A percentile compares a stretch with the other conserved stretches of the same genome.
phyloP scores from a whole-genome alignment of 2,797 vertebrate species.

The Scolopax bukidnonensis region DNA sequence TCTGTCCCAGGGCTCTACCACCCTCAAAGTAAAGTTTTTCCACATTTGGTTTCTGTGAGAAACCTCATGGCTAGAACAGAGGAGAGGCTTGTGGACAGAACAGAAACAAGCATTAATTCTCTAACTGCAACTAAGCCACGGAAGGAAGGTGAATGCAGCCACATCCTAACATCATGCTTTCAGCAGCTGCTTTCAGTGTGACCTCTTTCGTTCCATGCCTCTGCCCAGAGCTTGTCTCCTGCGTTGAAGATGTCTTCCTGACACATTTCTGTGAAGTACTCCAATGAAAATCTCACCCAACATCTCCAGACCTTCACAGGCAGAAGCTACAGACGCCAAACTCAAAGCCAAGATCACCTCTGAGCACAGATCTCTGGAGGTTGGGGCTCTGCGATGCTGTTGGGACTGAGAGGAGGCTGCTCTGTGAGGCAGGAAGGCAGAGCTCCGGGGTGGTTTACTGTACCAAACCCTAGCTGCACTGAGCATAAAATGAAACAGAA shows the following conservation, averaged over 20 bases:
- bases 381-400: background rate
- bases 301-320: background rate
- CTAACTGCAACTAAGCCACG: background rate
- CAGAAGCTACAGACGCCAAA: background rate
- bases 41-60: background rate
- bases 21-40: no score
- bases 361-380: background rate
- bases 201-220: background rate
- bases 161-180: background rate
- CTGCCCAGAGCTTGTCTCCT: background rate
- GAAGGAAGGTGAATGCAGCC: background rate
- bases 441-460: background rate
- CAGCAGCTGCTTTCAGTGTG: background rate
- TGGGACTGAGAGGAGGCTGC: background rate
- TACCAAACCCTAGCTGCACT: background rate
- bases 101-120: background rate
- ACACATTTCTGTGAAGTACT: background rate
- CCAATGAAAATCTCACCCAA: background rate
- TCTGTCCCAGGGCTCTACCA: no score
- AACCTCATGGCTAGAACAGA: background rate
- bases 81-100: background rate
- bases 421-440: slow-evolving; percentile 47
- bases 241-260: background rate
- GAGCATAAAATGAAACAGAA: slow-evolving; percentile 63
- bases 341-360: background rate